phyloP scores from a whole-genome alignment of 2,797 vertebrate species.

The Passerculus sandwichensis region DNA sequence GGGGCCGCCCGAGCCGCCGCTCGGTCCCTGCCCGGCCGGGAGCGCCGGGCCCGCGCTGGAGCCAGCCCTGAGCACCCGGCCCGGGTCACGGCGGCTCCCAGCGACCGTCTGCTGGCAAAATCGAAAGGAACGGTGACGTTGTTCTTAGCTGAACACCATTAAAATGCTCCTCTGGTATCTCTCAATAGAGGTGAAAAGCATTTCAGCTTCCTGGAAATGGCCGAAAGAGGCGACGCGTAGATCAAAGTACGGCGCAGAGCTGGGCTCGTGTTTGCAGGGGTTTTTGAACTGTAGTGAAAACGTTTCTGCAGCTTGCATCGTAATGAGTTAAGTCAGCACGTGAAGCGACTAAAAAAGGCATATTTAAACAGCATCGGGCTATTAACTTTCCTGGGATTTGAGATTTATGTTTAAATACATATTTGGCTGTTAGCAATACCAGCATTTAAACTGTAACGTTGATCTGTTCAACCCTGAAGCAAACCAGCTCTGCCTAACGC shows the following conservation, averaged over 20 bases:
- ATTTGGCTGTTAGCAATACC: not conserved
- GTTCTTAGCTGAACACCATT: constrained; percentile 16
- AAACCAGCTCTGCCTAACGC: constrained; percentile 1
- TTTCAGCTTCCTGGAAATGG: constrained; percentile 52
- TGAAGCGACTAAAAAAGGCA: not conserved
- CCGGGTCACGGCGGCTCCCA: not conserved
- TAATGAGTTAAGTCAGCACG: constrained; percentile 23
- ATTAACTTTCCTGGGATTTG: not conserved
- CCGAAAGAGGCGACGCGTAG: constrained; percentile 28
- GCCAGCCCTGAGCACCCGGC: not conserved
- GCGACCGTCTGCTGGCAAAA: not conserved
- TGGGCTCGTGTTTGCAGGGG: not conserved
- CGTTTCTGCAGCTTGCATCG: constrained; percentile 35
- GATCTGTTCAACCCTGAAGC: constrained; percentile 35
- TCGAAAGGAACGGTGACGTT: not conserved
- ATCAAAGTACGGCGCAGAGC: constrained; percentile 24
- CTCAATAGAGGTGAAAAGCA: constrained; percentile 21
- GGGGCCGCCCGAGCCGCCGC: not conserved
- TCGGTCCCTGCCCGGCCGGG: not conserved
- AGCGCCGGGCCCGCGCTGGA: not conserved
- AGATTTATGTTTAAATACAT: not conserved
- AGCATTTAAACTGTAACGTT: not conserved
- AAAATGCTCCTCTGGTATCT: constrained; percentile 9
- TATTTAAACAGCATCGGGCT: not conserved
- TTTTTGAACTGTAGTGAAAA: constrained; percentile 10